phyloP scores from a whole-genome alignment of 2,113 vertebrate species.

The Probosciger aterrimus region DNA sequence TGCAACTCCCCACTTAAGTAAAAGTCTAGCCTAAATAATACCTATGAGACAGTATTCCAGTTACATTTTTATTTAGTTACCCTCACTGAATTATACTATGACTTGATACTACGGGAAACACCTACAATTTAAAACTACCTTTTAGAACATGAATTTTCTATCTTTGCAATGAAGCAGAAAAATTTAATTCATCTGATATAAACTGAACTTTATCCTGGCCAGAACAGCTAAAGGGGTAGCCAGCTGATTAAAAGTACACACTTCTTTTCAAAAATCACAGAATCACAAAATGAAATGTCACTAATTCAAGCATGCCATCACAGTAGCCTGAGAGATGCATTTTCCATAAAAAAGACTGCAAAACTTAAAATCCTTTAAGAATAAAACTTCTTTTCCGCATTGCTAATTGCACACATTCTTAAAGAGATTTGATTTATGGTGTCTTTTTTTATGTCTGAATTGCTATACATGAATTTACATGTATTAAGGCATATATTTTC shows the following conservation, averaged over 20 bases:
- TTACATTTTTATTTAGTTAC: neutral
- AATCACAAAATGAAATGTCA: neutral
- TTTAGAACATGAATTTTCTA: neutral
- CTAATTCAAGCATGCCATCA: neutral
- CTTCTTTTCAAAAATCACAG: neutral
- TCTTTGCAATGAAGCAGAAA: neutral
- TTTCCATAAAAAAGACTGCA: neutral
- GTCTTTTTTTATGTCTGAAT: neutral
- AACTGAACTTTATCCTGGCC: neutral
- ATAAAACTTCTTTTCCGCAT: neutral
- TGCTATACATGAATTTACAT: neutral
- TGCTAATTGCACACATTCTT: neutral
- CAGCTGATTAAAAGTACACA: neutral
- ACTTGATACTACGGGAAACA: neutral
- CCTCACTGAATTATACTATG: neutral
- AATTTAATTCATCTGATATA: neutral
- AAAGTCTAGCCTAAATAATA: neutral
- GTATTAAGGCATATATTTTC: neutral
- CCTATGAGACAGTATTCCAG: neutral
- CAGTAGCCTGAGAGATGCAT: neutral
- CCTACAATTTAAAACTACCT: neutral
- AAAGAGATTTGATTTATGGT: neutral
- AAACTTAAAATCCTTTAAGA: neutral
- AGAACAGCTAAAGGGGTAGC: neutral
- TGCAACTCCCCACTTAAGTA: neutral